phyloP scores from a whole-genome alignment of 2,888 invertebrate species.

The Phalangium opilio region DNA sequence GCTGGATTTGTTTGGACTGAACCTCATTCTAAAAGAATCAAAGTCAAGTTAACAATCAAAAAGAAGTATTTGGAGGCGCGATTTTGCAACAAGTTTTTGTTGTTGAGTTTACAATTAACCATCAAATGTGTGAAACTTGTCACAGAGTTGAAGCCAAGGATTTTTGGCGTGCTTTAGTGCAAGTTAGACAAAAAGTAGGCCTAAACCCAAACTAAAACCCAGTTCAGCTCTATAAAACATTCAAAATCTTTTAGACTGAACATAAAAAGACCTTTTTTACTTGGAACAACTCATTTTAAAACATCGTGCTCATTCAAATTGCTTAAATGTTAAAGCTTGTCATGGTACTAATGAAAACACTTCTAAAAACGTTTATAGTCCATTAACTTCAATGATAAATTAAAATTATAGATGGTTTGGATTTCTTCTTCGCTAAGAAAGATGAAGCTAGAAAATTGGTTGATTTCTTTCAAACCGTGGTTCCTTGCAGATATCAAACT shows the following conservation, averaged over 20 bases:
- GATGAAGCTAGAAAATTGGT: slow-evolving; percentile 86
- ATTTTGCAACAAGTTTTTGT: slow-evolving; percentile 86
- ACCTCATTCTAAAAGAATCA: slow-evolving; percentile 92
- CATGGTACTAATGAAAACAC: no score
- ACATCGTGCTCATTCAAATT: slow-evolving; percentile 77
- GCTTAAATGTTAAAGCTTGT: slow-evolving; percentile 71
- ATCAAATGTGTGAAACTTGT: slow-evolving; percentile 96
- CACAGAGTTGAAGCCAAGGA: slow-evolving; percentile 93
- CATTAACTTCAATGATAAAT: slow-evolving; percentile 9
- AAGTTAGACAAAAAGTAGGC: slow-evolving; percentile 36
- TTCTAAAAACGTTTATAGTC: no score
- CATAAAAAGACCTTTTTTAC: slow-evolving; percentile 96
- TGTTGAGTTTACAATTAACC: slow-evolving; percentile 76
- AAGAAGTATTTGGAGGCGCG: slow-evolving; percentile 79
- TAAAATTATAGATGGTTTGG: slow-evolving; percentile 59
- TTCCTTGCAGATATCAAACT: slow-evolving; percentile 53
- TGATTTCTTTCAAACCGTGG: slow-evolving; percentile 71
- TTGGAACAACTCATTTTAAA: slow-evolving; percentile 93
- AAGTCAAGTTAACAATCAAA: slow-evolving; percentile 87
- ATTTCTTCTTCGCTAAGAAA: slow-evolving; percentile 83
- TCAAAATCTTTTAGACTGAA: slow-evolving; percentile 45
- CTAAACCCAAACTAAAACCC: no score
- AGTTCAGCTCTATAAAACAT: no score
- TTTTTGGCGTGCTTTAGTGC: slow-evolving; percentile 77
- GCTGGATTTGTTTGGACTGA: slow-evolving; percentile 98